Evolutionary conservation across 2,888 invertebrate species (phyloP).

Genomic region (Hartigia nigra): DNA sequence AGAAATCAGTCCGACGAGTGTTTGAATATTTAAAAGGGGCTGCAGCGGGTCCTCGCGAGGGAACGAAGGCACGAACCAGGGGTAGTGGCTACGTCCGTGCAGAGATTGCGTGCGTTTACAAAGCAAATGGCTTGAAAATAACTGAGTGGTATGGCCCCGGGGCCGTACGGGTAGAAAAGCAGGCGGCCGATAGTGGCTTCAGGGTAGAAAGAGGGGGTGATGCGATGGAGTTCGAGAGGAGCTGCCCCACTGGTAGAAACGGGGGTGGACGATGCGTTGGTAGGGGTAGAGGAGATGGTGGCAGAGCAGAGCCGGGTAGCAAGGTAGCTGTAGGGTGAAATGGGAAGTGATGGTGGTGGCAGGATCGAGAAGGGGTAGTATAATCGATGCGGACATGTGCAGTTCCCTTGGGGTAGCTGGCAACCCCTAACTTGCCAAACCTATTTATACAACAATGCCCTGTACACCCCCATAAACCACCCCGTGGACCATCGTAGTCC

Average conservation of each 20-base stretch:
- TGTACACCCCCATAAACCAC: constrained; percentile 64
- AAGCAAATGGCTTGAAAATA: constrained; percentile 66
- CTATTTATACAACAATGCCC: constrained; percentile 66
- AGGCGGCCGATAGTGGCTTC: constrained; percentile 6
- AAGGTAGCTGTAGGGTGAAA: constrained; percentile 23
- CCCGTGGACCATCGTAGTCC: constrained; percentile 34
- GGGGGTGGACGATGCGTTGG: constrained; percentile 8
- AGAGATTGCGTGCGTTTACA: constrained; percentile 64
- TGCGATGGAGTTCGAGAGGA: not conserved
- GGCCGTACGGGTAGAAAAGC: constrained; percentile 40
- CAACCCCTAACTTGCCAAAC: constrained; percentile 67
- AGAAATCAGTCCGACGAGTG: constrained; percentile 17
- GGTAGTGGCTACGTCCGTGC: constrained; percentile 30
- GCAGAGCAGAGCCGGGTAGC: constrained; percentile 29
- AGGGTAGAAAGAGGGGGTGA: constrained; percentile 24
- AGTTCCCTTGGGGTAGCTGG: constrained; percentile 62
- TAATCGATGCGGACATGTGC: constrained; percentile 67
- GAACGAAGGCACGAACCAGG: constrained; percentile 14
- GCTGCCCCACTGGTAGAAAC: not conserved
- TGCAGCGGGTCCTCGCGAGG: constrained; percentile 27
- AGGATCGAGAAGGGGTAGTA: constrained; percentile 40
- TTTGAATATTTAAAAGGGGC: constrained; percentile 42
- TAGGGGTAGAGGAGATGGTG: constrained; percentile 4
- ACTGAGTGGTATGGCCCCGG: constrained; percentile 57
- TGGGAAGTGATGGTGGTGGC: constrained; percentile 27